Conservation (phyloP, 2,113 vertebrate genomes). For the Xiphias gladius region DNA sequence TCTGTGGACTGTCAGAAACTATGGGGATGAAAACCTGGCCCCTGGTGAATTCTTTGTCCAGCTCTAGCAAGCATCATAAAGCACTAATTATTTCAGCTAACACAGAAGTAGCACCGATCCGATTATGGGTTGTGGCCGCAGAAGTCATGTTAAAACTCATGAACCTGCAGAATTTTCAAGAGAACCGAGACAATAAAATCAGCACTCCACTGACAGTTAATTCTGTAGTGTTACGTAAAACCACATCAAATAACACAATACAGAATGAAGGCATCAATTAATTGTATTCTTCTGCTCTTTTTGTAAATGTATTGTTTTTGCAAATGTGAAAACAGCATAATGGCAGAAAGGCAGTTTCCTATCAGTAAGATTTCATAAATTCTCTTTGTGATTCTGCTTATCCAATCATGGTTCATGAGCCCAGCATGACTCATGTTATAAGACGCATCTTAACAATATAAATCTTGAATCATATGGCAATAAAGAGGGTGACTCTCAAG, state of each 20-base stretch:
- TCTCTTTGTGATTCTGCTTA: not conserved
- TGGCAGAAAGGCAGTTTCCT: not conserved
- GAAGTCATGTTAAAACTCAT: not conserved
- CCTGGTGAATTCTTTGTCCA: not conserved
- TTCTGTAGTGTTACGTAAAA: not conserved
- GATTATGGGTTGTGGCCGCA: not conserved
- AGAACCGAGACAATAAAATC: not conserved
- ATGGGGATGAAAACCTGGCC: not conserved
- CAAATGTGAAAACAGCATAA: not conserved
- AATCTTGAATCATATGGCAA: not conserved
- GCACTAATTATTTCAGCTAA: slow-evolving; percentile 6
- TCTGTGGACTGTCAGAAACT: not conserved
- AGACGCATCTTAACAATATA: not conserved
- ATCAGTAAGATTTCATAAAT: not conserved
- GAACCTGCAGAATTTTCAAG: not conserved
- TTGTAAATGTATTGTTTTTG: not conserved
- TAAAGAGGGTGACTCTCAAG: not conserved
- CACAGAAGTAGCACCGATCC: slow-evolving; percentile 17
- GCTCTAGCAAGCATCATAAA: not conserved
- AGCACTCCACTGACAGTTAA: not conserved
- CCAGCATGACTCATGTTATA: not conserved
- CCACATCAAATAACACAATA: not conserved
- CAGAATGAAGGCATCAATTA: not conserved
- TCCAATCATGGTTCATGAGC: not conserved
- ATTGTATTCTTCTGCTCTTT: not conserved